Percentiles rank a stretch among this genome's conserved stretches.
These are phyloP conservation scores for Rhynchomys soricoides DNA, from an alignment of 2,113 vertebrate species.

Conservation along the genomic window DNA sequence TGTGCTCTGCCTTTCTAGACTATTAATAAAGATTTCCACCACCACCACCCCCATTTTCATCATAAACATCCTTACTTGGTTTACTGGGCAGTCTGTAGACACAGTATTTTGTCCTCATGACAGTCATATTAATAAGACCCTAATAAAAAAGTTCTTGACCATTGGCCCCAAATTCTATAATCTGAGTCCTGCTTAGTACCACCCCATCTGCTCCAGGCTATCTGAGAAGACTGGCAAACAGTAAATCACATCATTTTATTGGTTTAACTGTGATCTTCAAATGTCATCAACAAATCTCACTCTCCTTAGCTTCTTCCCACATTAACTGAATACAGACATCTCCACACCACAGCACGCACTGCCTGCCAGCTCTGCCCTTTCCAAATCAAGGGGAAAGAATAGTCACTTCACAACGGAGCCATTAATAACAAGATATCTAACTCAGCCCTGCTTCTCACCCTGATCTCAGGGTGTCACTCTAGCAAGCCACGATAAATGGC, in stretches of 20 bases:
- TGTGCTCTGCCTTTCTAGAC: neutral
- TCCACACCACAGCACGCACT: neutral
- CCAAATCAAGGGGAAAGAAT: slow-evolving; percentile 27
- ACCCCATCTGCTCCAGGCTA: neutral
- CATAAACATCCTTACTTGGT: neutral
- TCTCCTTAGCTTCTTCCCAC: neutral
- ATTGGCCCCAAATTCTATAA: neutral
- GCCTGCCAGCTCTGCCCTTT: neutral
- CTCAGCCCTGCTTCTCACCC: neutral
- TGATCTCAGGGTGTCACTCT: neutral
- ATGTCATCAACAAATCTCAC: slow-evolving; percentile 1
- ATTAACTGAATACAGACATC: neutral
- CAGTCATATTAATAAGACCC: slow-evolving; percentile 41
- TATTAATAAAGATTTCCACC: slow-evolving; percentile 8
- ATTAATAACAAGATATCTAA: neutral
- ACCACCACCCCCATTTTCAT: neutral
- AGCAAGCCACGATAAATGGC: neutral
- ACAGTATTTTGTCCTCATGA: neutral
- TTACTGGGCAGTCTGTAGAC: slow-evolving; percentile 24
- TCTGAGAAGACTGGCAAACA: neutral
- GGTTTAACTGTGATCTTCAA: neutral
- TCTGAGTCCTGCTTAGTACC: neutral
- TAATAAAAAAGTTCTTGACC: slow-evolving; percentile 19
- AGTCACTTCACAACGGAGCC: slow-evolving; percentile 12
- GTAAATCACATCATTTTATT: neutral